Evolutionary conservation across 2,113 vertebrate genomes (phyloP).

Genomic region (Mesoclemmys tuberculata): DNA sequence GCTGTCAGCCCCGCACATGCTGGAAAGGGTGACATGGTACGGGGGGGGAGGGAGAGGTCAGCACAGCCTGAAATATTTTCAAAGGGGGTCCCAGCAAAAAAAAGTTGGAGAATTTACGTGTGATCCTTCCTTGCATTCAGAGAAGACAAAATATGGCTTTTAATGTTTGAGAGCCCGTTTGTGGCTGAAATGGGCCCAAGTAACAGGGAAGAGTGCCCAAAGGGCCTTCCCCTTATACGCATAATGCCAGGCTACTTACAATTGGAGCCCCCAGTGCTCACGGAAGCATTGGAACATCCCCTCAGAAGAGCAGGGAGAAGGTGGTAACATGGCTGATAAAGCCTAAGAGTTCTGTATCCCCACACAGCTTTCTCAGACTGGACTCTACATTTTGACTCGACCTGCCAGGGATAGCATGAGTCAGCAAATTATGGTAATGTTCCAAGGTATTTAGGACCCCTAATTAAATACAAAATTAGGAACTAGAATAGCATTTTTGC

Average conservation of each 20-base stretch:
- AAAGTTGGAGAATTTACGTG: too few relatives aligned
- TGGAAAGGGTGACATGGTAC: too few relatives aligned
- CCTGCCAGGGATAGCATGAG: too few relatives aligned
- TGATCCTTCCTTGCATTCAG: rapidly evolving
- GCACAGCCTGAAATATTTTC: too few relatives aligned
- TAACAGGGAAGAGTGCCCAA: rapidly evolving
- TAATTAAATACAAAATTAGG: neutral
- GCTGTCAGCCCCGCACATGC: too few relatives aligned
- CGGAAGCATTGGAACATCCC: neutral
- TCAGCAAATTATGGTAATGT: neutral
- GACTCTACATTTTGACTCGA: too few relatives aligned
- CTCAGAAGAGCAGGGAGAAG: rapidly evolving
- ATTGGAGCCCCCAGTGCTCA: neutral
- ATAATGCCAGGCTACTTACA: neutral
- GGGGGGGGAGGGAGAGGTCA: too few relatives aligned
- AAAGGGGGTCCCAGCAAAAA: too few relatives aligned
- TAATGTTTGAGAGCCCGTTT: neutral
- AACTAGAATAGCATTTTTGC: neutral
- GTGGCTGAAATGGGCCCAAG: rapidly evolving
- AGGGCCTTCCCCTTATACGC: neutral
- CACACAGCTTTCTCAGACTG: neutral
- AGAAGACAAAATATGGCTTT: rapidly evolving
- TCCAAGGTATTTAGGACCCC: neutral
- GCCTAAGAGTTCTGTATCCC: neutral
- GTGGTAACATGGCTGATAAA: rapidly evolving